Conservation (phyloP, 1,140 invertebrate genomes). For the Drosophila watanabei region DNA sequence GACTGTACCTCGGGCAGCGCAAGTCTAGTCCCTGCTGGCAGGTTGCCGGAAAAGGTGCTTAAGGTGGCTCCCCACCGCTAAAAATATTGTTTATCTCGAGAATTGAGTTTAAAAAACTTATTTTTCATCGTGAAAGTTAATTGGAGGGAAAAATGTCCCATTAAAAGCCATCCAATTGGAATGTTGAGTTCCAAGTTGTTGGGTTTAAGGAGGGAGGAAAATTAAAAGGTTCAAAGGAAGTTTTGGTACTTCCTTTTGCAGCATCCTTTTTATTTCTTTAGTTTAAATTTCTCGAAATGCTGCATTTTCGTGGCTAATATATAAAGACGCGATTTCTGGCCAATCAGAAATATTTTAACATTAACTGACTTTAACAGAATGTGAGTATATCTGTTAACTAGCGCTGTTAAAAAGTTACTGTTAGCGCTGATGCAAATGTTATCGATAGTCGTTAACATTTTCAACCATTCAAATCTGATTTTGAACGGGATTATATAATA, state of each 20-base stretch:
- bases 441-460: slow-evolving; percentile 29
- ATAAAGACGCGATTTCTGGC: neutral
- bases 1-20: slow-evolving; percentile 51
- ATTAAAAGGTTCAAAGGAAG: neutral
- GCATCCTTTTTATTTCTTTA: no score
- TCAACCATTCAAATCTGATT: slow-evolving; percentile 27
- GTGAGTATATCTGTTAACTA: slow-evolving; percentile 29
- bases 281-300: neutral
- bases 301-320: slow-evolving; percentile 10
- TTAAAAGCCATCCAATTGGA: slow-evolving; percentile 18
- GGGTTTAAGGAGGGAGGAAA: neutral
- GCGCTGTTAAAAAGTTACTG: neutral
- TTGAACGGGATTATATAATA: slow-evolving; percentile 36
- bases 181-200: neutral
- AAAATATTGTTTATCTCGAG: neutral
- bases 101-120: neutral
- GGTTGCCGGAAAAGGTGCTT: neutral
- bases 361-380: slow-evolving; percentile 37
- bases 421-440: neutral
- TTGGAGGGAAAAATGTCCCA: slow-evolving; percentile 1
- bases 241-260: no score
- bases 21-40: neutral
- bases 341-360: slow-evolving; percentile 32
- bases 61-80: no score
- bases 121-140: neutral